Evolutionary conservation across 2,888 invertebrate genomes (phyloP).

Genomic region (Pollenia griseotomentosa): DNA sequence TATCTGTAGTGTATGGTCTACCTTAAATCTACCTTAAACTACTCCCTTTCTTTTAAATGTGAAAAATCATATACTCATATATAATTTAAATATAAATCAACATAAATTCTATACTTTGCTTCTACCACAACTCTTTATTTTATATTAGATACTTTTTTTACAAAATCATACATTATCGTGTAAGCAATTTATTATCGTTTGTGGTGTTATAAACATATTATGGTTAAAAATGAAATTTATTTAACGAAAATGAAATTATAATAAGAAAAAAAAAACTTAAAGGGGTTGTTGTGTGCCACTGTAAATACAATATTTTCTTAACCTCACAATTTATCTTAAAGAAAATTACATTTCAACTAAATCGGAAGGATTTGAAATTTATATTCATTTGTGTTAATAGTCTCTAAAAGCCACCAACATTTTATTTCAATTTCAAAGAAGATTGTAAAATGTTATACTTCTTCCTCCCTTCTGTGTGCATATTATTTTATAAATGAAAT

Average conservation of each 20-base stretch:
- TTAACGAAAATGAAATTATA: slow-evolving; percentile 65
- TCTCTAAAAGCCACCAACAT: slow-evolving; percentile 56
- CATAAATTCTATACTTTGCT: slow-evolving; percentile 47
- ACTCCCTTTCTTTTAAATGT: neutral
- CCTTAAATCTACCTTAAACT: no score
- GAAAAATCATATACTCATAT: slow-evolving; percentile 28
- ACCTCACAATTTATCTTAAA: slow-evolving; percentile 65
- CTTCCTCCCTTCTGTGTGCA: neutral
- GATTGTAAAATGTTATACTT: slow-evolving; percentile 46
- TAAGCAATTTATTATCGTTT: slow-evolving; percentile 69
- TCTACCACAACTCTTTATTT: slow-evolving; percentile 2
- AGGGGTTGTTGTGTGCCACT: slow-evolving; percentile 38
- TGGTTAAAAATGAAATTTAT: slow-evolving; percentile 46
- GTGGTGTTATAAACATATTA: slow-evolving; percentile 65
- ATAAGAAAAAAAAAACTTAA: neutral
- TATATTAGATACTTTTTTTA: neutral
- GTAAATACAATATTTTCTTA: slow-evolving; percentile 51
- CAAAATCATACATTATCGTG: neutral
- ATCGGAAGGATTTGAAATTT: slow-evolving; percentile 68
- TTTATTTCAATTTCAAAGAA: slow-evolving; percentile 59
- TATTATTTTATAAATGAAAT: neutral
- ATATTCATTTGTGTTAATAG: slow-evolving; percentile 71
- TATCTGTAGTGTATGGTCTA: no score
- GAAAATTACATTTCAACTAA: slow-evolving; percentile 63
- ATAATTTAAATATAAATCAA: slow-evolving; percentile 64